A percentile compares a stretch with the other conserved stretches of the same genome.
phyloP scores from a whole-genome alignment of 2,113 vertebrate species.

The Cryptotis parvus region DNA sequence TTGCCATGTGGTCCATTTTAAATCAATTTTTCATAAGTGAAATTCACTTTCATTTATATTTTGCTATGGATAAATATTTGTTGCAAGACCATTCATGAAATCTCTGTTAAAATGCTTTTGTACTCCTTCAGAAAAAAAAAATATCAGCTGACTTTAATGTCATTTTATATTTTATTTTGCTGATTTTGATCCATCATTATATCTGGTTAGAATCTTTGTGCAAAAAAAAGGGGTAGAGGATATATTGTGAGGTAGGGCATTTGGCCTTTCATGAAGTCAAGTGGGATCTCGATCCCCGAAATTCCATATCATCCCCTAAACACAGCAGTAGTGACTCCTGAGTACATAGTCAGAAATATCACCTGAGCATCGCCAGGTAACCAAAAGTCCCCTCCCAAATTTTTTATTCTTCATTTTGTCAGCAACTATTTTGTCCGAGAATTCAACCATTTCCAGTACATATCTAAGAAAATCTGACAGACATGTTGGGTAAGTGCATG shows the following conservation, averaged over 20 bases:
- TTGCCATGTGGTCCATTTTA: neutral
- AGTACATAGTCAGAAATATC: too few species aligned
- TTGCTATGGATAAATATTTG: neutral
- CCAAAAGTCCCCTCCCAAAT: too few species aligned
- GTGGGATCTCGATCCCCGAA: too few species aligned
- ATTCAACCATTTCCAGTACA: neutral
- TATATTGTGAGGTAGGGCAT: too few species aligned
- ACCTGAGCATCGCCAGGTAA: too few species aligned
- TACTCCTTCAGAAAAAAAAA: neutral
- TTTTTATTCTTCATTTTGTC: constrained; percentile 14
- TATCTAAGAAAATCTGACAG: constrained; percentile 43
- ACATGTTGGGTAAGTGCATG: neutral
- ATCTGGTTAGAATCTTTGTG: constrained; percentile 33
- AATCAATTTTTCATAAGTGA: neutral
- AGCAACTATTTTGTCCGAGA: constrained; percentile 30
- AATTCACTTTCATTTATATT: neutral
- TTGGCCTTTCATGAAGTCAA: too few species aligned
- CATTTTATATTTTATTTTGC: neutral
- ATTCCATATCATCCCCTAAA: too few species aligned
- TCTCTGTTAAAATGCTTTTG: neutral
- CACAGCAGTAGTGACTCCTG: too few species aligned
- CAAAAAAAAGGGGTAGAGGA: too few species aligned
- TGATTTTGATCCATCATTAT: constrained; percentile 1
- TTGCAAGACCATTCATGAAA: neutral
- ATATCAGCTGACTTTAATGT: neutral